phyloP scores from a whole-genome alignment of 2,113 vertebrate species.

The cattle (Bos taurus) region DNA sequence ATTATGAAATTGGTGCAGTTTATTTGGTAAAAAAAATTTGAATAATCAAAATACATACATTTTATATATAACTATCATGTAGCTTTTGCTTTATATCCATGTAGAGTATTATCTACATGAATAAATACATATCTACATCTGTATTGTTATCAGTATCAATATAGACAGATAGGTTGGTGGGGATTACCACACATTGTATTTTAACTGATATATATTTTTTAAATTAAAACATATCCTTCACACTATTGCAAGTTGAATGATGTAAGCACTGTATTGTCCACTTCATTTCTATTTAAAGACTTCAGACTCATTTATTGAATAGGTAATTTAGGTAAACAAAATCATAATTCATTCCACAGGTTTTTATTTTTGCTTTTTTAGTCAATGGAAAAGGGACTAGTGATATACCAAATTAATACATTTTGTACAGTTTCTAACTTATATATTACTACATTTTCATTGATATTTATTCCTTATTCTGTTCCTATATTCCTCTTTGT shows the following conservation, averaged over 20 bases:
- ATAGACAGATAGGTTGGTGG: not conserved
- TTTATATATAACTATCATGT: not conserved
- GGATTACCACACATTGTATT: not conserved
- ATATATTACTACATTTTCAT: not conserved
- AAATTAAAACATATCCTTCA: not conserved
- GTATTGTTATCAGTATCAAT: not conserved
- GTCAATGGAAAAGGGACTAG: not conserved
- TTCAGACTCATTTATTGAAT: not conserved
- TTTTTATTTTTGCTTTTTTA: not conserved
- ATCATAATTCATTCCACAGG: not conserved
- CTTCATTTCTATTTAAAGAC: not conserved
- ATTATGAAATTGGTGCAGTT: not conserved
- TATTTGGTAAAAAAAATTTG: not conserved
- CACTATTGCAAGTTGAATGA: not conserved
- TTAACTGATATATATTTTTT: not conserved
- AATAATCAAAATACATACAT: not conserved
- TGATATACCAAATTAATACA: not conserved
- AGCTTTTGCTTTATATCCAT: not conserved
- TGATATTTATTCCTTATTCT: not conserved
- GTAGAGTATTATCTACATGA: not conserved
- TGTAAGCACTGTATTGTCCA: not conserved
- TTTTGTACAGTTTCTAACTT: not conserved
- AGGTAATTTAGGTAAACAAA: not conserved
- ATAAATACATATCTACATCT: not conserved
- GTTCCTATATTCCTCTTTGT: not conserved